Conservation (phyloP, 2,797 vertebrate genomes). For the Smutsia temminckii region DNA sequence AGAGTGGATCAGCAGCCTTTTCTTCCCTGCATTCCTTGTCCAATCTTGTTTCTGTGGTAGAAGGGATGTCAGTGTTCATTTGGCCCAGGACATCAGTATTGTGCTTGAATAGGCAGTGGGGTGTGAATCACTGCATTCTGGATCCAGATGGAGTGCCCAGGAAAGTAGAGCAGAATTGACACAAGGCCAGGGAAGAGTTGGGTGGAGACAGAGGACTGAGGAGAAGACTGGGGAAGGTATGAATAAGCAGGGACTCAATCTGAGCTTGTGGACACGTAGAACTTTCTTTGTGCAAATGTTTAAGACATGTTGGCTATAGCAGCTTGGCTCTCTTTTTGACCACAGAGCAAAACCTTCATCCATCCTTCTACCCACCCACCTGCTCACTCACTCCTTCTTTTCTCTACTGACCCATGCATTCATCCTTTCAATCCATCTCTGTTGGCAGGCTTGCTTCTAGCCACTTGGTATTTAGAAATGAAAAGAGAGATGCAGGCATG, state of each 20-base stretch:
- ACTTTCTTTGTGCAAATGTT: background rate
- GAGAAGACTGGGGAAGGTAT: background rate
- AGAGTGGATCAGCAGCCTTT: background rate
- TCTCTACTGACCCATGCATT: background rate
- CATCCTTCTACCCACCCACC: background rate
- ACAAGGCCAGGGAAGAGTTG: background rate
- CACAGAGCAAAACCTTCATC: background rate
- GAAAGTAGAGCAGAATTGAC: background rate
- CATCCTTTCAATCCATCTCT: background rate
- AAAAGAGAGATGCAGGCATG: background rate
- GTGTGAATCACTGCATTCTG: background rate
- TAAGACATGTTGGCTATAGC: background rate
- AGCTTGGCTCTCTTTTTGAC: background rate
- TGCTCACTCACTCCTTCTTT: background rate
- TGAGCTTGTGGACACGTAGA: background rate
- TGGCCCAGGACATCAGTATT: background rate
- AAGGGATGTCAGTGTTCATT: background rate
- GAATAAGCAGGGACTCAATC: background rate
- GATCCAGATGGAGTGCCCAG: constrained; percentile 8
- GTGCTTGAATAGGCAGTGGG: background rate
- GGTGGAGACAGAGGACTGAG: background rate
- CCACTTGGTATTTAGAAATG: background rate
- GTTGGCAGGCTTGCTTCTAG: background rate
- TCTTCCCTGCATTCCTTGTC: background rate
- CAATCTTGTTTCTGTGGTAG: background rate